Conservation (phyloP, 1,140 invertebrate genomes). For the Dreissena rostriformis region DNA sequence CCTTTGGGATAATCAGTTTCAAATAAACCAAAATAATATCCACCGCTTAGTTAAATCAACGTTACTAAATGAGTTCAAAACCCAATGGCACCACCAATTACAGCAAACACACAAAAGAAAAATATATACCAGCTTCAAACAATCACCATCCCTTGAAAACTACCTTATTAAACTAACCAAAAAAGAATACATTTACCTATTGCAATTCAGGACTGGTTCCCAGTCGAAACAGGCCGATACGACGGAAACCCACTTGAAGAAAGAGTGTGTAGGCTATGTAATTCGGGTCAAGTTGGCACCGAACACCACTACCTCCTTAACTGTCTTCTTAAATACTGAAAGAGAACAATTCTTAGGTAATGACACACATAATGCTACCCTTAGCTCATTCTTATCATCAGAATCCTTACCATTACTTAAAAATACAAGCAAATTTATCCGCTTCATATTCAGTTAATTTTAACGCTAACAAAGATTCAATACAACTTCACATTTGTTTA, state of each 20-base stretch:
- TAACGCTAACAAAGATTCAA: too few relatives aligned
- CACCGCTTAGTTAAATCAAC: slow-evolving; percentile 6
- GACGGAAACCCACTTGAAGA: slow-evolving; percentile 1
- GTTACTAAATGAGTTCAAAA: not conserved
- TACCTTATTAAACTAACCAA: not conserved
- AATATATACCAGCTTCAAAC: slow-evolving; percentile 1
- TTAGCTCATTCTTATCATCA: too few relatives aligned
- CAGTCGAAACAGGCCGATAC: not conserved
- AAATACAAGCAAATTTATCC: too few relatives aligned
- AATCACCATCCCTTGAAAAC: not conserved
- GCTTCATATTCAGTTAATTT: too few relatives aligned
- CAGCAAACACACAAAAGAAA: not conserved
- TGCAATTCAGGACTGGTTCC: not conserved
- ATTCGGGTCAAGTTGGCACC: not conserved
- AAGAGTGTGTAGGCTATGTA: not conserved
- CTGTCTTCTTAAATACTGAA: not conserved
- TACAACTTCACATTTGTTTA: too few relatives aligned
- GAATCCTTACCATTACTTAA: too few relatives aligned
- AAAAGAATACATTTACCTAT: not conserved
- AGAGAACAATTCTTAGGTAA: too few relatives aligned
- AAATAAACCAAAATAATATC: not conserved
- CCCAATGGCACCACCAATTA: too few relatives aligned
- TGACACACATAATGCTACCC: too few relatives aligned
- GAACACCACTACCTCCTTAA: not conserved
- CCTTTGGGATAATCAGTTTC: slow-evolving; percentile 8